These are phyloP conservation scores for Dendrocincla fuliginosa DNA, from an alignment of 2,797 vertebrate genomes.

Conservation along the genomic window DNA sequence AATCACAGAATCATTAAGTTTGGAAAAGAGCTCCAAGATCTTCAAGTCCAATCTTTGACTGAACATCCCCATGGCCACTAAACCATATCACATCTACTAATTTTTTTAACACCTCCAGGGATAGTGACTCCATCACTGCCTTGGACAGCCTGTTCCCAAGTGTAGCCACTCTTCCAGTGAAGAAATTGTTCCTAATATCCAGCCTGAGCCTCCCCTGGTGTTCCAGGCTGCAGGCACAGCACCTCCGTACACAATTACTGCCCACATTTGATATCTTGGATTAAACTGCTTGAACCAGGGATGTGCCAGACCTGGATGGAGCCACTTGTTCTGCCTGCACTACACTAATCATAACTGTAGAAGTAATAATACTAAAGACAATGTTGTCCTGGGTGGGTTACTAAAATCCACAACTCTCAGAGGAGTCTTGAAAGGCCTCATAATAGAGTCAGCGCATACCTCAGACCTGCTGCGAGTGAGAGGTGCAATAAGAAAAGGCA, in stretches of 20 bases:
- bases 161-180: too few species aligned
- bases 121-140: background rate
- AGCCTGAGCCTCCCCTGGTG: background rate
- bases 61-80: background rate
- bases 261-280: background rate
- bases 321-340: background rate
- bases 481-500: background rate
- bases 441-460: conserved; percentile 37
- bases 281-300: background rate
- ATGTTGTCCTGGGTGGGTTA: conserved; percentile 8
- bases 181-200: background rate
- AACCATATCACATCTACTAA: background rate
- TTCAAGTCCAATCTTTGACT: background rate
- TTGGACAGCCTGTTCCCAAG: background rate
- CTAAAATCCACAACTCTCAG: background rate
- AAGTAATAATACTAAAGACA: conserved; percentile 1
- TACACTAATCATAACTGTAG: background rate
- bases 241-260: background rate
- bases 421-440: background rate
- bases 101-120: background rate
- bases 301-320: background rate
- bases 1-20: background rate
- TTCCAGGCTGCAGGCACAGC: background rate
- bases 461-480: background rate
- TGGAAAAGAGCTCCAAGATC: background rate